A percentile compares a stretch with the other conserved stretches of the same genome.
phyloP scores from a whole-genome alignment of 2,888 invertebrate genomes.

The Gymnocheta viridis region DNA sequence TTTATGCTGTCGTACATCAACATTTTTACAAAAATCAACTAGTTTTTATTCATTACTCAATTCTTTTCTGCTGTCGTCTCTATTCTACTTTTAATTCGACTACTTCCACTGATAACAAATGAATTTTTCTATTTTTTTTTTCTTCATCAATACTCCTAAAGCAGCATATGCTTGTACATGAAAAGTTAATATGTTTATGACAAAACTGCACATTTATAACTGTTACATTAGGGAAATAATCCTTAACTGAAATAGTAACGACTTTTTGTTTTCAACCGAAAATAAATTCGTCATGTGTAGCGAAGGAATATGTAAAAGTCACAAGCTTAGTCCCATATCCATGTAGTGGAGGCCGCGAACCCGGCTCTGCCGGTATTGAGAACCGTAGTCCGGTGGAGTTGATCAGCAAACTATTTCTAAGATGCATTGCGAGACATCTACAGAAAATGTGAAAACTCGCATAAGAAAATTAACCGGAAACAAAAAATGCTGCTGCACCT shows the following conservation, averaged over 20 bases:
- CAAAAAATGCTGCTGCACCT: too few species aligned
- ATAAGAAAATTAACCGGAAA: too few species aligned
- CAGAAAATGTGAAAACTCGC: too few species aligned
- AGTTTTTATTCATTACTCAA: slow-evolving; percentile 53
- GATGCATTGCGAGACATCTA: too few species aligned
- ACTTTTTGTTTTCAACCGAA: too few species aligned
- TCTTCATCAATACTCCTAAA: background rate
- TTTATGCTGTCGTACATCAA: slow-evolving; percentile 72
- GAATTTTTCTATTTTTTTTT: slow-evolving; percentile 22
- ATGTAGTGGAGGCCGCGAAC: too few species aligned
- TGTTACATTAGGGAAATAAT: background rate
- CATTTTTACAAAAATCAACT: slow-evolving; percentile 48
- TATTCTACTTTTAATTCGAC: background rate
- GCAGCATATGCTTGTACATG: slow-evolving; percentile 34
- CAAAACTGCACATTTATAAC: slow-evolving; percentile 29
- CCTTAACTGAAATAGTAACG: background rate
- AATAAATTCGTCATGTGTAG: too few species aligned
- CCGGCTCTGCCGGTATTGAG: too few species aligned
- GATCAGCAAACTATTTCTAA: too few species aligned
- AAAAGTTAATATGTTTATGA: background rate
- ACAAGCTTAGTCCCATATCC: too few species aligned
- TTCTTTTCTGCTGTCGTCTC: background rate
- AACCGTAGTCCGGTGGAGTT: too few species aligned
- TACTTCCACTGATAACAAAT: slow-evolving; percentile 39
- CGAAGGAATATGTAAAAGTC: too few species aligned